Base-by-base conservation (phyloP, 2,113 vertebrate species). In the Eulemur macaco region DNA sequence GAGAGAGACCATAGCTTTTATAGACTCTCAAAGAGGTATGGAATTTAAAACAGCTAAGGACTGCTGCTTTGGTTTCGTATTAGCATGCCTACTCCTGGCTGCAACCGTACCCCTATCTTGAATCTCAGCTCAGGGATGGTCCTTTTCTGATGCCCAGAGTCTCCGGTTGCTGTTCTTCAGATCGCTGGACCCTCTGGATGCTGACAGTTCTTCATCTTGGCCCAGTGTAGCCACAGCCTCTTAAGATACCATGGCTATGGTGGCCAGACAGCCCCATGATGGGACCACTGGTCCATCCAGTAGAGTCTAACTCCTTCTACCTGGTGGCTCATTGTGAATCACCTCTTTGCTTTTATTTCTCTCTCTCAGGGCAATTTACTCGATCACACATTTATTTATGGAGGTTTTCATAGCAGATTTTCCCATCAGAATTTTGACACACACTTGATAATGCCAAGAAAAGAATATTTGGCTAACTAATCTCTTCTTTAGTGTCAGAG, bases 401-500 rank as follows among this genome's bases (percentile, higher is more conserved):
- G 52, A 54, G 52, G 17, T 54, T 18, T 54, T 18, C 52, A 54
- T 54, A 54, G 52, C 15, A 18, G 52, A 54, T 54, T 54, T 54
- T 54, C 52, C 52, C 18, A 54, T 18, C 17, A 17, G 52, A 54
- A 54, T 54, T 95, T 39, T 83, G 88, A 52, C 42, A 68, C 27
- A 92, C 64, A 50, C 17, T 20, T n/a, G 10, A 39, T 76, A 85
- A 94, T 68, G 13, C n/a, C 29, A 89, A 73, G 66, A 66, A 89
- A 74, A 90, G 64, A 86, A 56, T 77, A n/a, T 34, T 23, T 73
- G 42, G 58, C 12, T 91, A 95, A 87, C 20, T n/a, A 95, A 71
- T 81, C 37, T 95, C 64, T 63, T 42, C n/a, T 54, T 52, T 91
- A 77, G 52, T 45, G 71, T 96, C 69, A 96, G 56, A 93, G 81